Conservation (phyloP, 2,888 invertebrate genomes). For the Conus canariensis region DNA sequence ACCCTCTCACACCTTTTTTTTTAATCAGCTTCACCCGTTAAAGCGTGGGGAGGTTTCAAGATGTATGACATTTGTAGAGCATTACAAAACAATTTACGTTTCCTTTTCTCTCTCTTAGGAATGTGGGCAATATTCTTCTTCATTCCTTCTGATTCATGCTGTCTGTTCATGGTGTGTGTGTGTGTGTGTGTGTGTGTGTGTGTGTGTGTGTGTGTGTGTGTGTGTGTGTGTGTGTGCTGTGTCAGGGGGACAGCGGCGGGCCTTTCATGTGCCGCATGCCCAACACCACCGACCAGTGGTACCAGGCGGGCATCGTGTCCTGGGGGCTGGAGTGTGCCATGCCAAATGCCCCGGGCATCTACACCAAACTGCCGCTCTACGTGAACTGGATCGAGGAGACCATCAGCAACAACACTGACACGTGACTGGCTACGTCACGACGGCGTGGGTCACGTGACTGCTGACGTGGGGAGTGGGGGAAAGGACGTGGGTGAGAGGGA, state of each 20-base stretch:
- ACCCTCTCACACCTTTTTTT: too few relatives aligned
- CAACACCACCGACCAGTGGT: slow-evolving; percentile 63
- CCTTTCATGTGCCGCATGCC: slow-evolving; percentile 71
- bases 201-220: too few relatives aligned
- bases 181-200: too few relatives aligned
- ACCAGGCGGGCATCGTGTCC: slow-evolving; percentile 71
- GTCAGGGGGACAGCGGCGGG: slow-evolving; percentile 77
- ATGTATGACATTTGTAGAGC: too few relatives aligned
- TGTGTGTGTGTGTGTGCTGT: too few relatives aligned
- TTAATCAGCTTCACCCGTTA: too few relatives aligned
- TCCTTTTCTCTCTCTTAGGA: too few relatives aligned
- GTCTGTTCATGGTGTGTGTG: too few relatives aligned
- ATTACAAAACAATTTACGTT: too few relatives aligned
- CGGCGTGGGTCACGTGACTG: background rate
- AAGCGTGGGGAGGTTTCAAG: too few relatives aligned
- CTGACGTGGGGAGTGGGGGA: background rate
- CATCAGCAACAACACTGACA: slow-evolving; percentile 53
- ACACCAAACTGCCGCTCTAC: slow-evolving; percentile 72
- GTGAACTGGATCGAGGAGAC: slow-evolving; percentile 65
- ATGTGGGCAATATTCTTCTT: too few relatives aligned
- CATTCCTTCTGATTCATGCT: too few relatives aligned
- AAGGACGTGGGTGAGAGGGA: background rate
- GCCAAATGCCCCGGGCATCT: slow-evolving; percentile 75
- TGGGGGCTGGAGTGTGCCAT: slow-evolving; percentile 78
- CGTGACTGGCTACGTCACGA: slow-evolving; percentile 19